These are phyloP conservation scores for Tachysurus vachellii DNA, from an alignment of 2,113 vertebrate genomes.

Conservation along the genomic window DNA sequence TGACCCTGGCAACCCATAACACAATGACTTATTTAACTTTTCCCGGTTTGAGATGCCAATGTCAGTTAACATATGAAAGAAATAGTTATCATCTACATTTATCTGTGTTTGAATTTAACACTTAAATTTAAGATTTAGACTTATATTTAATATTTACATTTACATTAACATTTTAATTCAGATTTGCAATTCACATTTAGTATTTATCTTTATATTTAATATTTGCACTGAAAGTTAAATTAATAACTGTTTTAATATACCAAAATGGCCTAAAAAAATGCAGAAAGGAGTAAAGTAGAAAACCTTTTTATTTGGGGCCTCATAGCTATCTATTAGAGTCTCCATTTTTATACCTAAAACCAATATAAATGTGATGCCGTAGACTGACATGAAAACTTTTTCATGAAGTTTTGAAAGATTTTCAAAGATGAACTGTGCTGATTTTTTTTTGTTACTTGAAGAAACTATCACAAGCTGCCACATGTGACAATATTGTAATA, in stretches of 20 bases:
- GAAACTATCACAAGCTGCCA: not conserved
- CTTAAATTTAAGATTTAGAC: not conserved
- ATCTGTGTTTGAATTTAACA: too few relatives aligned
- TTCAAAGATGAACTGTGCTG: too few relatives aligned
- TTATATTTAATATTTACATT: not conserved
- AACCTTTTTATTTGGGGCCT: not conserved
- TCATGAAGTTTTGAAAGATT: too few relatives aligned
- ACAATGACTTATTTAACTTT: not conserved
- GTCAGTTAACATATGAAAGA: not conserved
- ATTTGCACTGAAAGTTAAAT: not conserved
- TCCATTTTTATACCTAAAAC: not conserved
- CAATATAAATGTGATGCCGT: not conserved
- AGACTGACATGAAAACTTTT: not conserved
- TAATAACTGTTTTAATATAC: not conserved
- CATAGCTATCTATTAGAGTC: not conserved
- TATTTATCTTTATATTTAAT: not conserved
- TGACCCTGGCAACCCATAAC: not conserved
- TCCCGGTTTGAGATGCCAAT: not conserved
- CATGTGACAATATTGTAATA: too few relatives aligned
- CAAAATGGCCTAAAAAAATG: not conserved
- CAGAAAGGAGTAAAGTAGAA: not conserved
- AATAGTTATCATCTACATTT: not conserved
- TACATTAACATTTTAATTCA: not conserved
- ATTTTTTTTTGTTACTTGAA: not conserved
- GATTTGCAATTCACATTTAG: not conserved